phyloP scores from a whole-genome alignment of 2,888 invertebrate genomes.

The Trileptium ribeirensis region DNA sequence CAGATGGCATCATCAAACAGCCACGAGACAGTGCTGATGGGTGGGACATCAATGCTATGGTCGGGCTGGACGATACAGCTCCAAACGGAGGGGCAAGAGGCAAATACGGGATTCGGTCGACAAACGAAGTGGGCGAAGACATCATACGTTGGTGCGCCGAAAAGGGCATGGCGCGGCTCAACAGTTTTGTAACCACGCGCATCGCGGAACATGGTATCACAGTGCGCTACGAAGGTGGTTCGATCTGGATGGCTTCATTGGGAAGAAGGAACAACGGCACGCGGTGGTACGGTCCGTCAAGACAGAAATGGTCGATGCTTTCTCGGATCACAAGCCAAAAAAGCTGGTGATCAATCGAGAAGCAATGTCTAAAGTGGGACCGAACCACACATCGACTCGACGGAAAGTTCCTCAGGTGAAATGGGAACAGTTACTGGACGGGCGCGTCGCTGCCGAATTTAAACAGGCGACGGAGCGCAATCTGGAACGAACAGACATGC shows the following conservation, averaged over 20 bases:
- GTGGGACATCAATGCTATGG: background rate
- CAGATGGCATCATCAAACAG: background rate
- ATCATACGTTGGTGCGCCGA: background rate
- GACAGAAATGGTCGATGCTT: background rate
- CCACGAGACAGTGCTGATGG: background rate
- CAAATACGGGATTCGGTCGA: background rate
- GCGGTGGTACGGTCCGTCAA: background rate
- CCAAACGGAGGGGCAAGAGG: background rate
- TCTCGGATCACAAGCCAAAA: background rate
- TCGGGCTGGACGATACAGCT: background rate
- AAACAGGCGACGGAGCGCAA: background rate
- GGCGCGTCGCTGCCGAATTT: background rate
- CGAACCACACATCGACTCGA: background rate
- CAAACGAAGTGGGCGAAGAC: background rate
- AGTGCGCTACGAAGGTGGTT: background rate
- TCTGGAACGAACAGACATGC: background rate
- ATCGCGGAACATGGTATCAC: background rate
- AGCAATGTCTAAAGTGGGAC: background rate
- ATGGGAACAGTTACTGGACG: background rate
- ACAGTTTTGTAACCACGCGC: too few relatives aligned
- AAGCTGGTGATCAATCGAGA: background rate
- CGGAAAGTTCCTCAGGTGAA: background rate
- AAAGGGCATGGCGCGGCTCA: background rate
- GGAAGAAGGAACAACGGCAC: background rate
- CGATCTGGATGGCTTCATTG: background rate